Evolutionary conservation across 2,888 invertebrate species (phyloP).

Genomic region (Acheta domesticus): DNA sequence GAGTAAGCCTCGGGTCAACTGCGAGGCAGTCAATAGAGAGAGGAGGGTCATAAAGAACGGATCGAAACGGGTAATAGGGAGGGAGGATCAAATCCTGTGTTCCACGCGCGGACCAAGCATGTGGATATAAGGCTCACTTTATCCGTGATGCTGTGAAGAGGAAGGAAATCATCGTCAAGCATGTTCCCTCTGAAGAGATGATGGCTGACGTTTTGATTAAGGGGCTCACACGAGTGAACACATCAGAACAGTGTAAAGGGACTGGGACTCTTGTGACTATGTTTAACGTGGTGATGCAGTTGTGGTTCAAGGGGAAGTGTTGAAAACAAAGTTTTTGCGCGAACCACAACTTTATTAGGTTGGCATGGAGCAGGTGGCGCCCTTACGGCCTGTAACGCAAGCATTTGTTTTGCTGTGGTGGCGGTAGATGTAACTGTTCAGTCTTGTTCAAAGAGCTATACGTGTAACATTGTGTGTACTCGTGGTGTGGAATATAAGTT

Average conservation of each 20-base stretch:
- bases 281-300: not conserved
- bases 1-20: slow-evolving; percentile 11
- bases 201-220: not conserved
- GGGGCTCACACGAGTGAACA: not conserved
- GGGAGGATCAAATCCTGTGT: not conserved
- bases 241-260: not conserved
- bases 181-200: not conserved
- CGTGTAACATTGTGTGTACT: too few relatives aligned
- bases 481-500: too few relatives aligned
- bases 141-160: not conserved
- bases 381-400: too few relatives aligned
- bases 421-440: too few relatives aligned
- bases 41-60: not conserved
- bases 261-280: not conserved
- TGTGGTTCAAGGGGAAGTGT: not conserved
- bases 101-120: not conserved
- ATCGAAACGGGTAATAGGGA: not conserved
- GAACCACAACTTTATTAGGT: too few relatives aligned
- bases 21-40: not conserved
- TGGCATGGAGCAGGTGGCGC: too few relatives aligned
- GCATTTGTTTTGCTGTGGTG: too few relatives aligned
- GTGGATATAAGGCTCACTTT: not conserved
- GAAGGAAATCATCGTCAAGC: not conserved
- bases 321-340: not conserved
- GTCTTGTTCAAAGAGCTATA: too few relatives aligned